Percentiles rank a stretch among this genome's conserved stretches.
These are phyloP conservation scores for Gymnodraco acuticeps DNA, from an alignment of 2,797 vertebrate genomes.

Conservation along the genomic window DNA sequence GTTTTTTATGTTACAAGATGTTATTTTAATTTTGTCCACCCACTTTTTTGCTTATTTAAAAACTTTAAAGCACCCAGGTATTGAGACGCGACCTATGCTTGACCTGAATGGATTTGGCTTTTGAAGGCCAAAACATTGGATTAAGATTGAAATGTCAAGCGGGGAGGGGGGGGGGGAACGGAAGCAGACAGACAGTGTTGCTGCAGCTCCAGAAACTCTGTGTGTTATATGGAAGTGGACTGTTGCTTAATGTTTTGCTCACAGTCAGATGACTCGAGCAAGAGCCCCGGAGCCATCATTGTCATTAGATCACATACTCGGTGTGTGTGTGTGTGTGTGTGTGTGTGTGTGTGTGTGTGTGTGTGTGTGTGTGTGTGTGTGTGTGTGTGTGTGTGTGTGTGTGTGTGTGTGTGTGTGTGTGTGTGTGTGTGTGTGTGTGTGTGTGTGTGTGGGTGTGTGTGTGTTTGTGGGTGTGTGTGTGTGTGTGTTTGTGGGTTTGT, in stretches of 20 bases:
- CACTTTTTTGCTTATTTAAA: neutral
- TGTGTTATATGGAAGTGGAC: slow-evolving; percentile 52
- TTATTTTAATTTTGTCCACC: neutral
- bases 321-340: slow-evolving; percentile 37
- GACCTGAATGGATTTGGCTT: neutral
- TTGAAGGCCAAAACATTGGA: slow-evolving; percentile 1
- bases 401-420: slow-evolving; percentile 31
- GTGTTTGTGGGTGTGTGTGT: slow-evolving; percentile 20
- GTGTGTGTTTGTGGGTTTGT: slow-evolving; percentile 23
- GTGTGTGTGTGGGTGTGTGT: slow-evolving; percentile 4
- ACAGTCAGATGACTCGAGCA: slow-evolving; percentile 61
- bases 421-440: slow-evolving; percentile 27
- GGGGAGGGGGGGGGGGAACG: neutral
- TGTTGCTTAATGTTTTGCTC: slow-evolving; percentile 70
- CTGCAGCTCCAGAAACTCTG: slow-evolving; percentile 59
- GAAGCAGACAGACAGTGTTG: slow-evolving; percentile 26
- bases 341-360: slow-evolving; percentile 28
- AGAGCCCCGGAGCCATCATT: slow-evolving; percentile 37
- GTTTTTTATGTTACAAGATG: neutral
- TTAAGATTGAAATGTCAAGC: slow-evolving; percentile 9
- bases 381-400: slow-evolving; percentile 22
- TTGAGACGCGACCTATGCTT: neutral
- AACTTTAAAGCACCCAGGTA: slow-evolving; percentile 18
- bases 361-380: neutral
- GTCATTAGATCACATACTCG: slow-evolving; percentile 39